These are phyloP conservation scores for Neolamprologus falcicula DNA, from an alignment of 2,113 vertebrate species.

Conservation along the genomic window DNA sequence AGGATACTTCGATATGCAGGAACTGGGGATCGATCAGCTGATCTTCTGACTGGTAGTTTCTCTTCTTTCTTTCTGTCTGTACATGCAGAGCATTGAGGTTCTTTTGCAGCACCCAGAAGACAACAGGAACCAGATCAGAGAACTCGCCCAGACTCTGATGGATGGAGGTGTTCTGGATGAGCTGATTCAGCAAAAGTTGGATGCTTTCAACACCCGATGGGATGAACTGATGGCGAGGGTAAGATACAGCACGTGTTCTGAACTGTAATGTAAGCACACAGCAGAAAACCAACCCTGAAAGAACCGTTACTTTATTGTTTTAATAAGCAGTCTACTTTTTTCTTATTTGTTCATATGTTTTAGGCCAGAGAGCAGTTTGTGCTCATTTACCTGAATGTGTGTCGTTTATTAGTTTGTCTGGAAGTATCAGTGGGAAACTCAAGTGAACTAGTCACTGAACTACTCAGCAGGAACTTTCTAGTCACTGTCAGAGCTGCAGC, in stretches of 20 bases:
- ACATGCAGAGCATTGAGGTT: slow-evolving; percentile 79
- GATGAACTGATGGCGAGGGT: slow-evolving; percentile 91
- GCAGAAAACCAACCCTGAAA: rapidly evolving
- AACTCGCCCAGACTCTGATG: slow-evolving; percentile 92
- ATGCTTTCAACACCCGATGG: slow-evolving; percentile 89
- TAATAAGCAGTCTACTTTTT: not conserved
- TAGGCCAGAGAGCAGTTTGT: not conserved
- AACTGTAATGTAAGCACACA: rapidly evolving
- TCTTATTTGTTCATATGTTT: rapidly evolving
- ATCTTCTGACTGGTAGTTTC: not conserved
- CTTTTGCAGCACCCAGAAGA: slow-evolving; percentile 91
- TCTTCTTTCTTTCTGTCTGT: not conserved
- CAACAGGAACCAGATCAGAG: slow-evolving; percentile 91
- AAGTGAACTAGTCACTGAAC: not conserved
- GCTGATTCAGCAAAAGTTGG: slow-evolving; percentile 90
- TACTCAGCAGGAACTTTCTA: not conserved
- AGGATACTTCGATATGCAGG: not conserved
- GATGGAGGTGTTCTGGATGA: slow-evolving; percentile 97
- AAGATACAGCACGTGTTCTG: not conserved
- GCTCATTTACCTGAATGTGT: not conserved
- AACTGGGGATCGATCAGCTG: not conserved
- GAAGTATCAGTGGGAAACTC: not conserved
- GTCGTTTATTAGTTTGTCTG: not conserved
- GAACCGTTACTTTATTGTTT: not conserved
- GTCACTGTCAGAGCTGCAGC: not conserved